Evolutionary conservation across 2,797 vertebrate genomes (phyloP).

Genomic region (Macroramphosus scolopax): DNA sequence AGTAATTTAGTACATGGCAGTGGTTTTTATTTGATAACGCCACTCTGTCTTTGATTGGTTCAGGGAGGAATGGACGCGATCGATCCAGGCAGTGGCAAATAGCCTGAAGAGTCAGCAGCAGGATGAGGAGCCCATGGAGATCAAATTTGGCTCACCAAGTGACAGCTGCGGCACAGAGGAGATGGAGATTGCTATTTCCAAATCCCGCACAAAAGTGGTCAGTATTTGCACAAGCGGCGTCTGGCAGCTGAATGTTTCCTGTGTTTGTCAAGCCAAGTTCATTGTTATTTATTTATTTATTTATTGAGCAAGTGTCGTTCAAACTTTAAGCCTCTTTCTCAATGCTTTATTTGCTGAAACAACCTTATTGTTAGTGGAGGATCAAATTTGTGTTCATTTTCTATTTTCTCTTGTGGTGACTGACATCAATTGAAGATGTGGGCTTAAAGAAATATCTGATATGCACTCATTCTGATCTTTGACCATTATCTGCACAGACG

Average conservation of each 20-base stretch:
- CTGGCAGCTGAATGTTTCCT: slow-evolving; percentile 43
- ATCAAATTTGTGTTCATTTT: slow-evolving; percentile 2
- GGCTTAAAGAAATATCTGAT: neutral
- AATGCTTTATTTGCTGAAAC: slow-evolving; percentile 39
- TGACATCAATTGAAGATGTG: neutral
- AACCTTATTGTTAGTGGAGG: slow-evolving; percentile 25
- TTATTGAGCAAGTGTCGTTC: too few species aligned
- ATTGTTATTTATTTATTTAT: slow-evolving; percentile 60
- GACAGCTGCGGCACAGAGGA: slow-evolving; percentile 83
- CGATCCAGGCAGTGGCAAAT: slow-evolving; percentile 92
- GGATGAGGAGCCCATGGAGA: slow-evolving; percentile 85
- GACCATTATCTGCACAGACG: slow-evolving; percentile 73
- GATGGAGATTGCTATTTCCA: slow-evolving; percentile 87
- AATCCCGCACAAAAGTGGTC: slow-evolving; percentile 89
- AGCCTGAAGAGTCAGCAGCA: slow-evolving; percentile 87
- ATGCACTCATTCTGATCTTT: neutral
- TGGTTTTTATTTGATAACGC: slow-evolving; percentile 15
- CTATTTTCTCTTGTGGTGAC: neutral
- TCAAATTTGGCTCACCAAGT: slow-evolving; percentile 84
- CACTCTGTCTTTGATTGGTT: slow-evolving; percentile 29
- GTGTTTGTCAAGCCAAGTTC: slow-evolving; percentile 50
- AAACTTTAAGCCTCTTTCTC: slow-evolving; percentile 64
- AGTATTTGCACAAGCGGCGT: slow-evolving; percentile 63
- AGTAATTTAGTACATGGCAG: too few species aligned
- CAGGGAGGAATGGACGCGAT: slow-evolving; percentile 93